Conservation (phyloP, 2,888 invertebrate species). For the Drosophila helvetica region DNA sequence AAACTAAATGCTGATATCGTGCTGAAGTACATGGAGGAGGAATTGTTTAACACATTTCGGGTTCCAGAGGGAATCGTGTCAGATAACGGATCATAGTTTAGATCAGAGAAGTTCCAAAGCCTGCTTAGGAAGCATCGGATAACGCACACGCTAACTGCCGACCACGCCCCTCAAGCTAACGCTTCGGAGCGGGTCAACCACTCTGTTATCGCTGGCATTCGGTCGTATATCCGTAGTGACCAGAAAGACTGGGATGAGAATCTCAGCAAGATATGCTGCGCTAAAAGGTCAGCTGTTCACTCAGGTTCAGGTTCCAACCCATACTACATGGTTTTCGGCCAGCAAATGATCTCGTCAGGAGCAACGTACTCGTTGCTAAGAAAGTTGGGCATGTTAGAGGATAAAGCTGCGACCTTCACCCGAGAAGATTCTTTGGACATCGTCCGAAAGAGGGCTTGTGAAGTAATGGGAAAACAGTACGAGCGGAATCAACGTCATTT, state of each 20-base stretch:
- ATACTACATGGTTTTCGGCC: too few relatives aligned
- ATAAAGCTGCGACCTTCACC: too few relatives aligned
- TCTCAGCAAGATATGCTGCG: background rate
- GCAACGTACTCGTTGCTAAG: too few relatives aligned
- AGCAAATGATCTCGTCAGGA: too few relatives aligned
- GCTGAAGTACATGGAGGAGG: background rate
- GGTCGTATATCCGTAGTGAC: background rate
- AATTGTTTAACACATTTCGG: background rate
- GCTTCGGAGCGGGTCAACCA: background rate
- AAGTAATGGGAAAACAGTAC: background rate
- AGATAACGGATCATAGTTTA: background rate
- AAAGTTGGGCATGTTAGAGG: too few relatives aligned
- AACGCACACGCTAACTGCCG: background rate
- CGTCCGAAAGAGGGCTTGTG: background rate
- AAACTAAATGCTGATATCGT: background rate
- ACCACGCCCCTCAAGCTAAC: background rate
- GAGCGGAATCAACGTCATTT: background rate
- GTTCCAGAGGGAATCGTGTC: background rate
- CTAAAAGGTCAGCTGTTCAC: background rate
- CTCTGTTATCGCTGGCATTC: background rate
- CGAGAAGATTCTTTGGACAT: too few relatives aligned
- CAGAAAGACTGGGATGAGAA: constrained; percentile 2
- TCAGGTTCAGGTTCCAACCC: too few relatives aligned
- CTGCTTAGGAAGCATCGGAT: background rate
- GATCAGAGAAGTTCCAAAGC: background rate